Evolutionary conservation across 2,888 invertebrate species (phyloP).

Genomic region (Leptopilina myrica): DNA sequence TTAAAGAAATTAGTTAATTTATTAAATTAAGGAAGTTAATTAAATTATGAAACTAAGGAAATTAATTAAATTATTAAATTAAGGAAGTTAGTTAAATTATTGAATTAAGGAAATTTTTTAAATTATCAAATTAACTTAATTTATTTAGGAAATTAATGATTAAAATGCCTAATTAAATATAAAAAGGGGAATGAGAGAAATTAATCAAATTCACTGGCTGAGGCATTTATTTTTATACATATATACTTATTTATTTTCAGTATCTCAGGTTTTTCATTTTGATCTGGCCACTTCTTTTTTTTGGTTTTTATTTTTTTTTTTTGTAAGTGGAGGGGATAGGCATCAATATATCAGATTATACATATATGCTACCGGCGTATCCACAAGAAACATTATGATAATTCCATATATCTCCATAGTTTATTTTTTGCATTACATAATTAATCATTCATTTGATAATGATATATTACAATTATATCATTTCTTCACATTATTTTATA

Average conservation of each 20-base stretch:
- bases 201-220: slow-evolving; percentile 45
- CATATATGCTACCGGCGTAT: slow-evolving; percentile 55
- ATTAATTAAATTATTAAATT: no score
- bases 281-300: slow-evolving; percentile 47
- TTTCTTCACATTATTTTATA: slow-evolving; percentile 35
- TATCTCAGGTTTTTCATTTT: slow-evolving; percentile 52
- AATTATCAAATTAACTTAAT: no score
- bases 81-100: no score
- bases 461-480: slow-evolving; percentile 50
- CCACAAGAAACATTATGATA: slow-evolving; percentile 63
- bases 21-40: no score
- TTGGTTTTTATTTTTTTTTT: no score
- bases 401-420: slow-evolving; percentile 60
- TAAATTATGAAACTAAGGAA: no score
- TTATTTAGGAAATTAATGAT: no score
- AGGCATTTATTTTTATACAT: slow-evolving; percentile 58
- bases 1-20: no score
- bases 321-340: slow-evolving; percentile 37
- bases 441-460: slow-evolving; percentile 53
- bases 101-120: no score
- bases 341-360: slow-evolving; percentile 50
- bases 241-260: slow-evolving; percentile 55
- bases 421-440: slow-evolving; percentile 54
- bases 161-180: background rate
- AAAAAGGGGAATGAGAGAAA: background rate